These are phyloP conservation scores for Philopotamus ludificatus DNA, from an alignment of 1,140 invertebrate species.

Conservation along the genomic window DNA sequence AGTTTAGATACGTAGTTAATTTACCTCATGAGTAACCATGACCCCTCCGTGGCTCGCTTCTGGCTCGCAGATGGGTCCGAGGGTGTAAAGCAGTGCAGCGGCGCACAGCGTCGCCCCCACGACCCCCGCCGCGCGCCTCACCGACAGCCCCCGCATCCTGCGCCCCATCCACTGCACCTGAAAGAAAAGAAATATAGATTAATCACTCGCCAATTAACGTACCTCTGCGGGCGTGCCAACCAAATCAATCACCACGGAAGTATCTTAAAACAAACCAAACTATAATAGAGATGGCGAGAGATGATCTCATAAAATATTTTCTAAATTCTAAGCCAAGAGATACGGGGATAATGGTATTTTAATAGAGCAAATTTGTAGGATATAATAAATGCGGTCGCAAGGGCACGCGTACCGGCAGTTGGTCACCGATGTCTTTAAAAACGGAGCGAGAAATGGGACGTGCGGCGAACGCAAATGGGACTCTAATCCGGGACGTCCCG, in stretches of 20 bases:
- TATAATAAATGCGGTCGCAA: background rate
- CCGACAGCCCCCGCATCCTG: slow-evolving; percentile 34
- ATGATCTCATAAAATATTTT: no score
- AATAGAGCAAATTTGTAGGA: no score
- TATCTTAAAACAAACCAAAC: no score
- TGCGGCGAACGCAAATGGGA: background rate
- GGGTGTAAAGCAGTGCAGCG: slow-evolving; percentile 27
- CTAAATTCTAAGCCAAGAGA: no score
- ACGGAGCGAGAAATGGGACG: background rate
- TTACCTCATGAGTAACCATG: slow-evolving; percentile 37
- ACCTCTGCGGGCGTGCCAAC: no score
- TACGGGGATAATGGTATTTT: no score
- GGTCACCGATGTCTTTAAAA: background rate
- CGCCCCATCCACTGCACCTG: slow-evolving; percentile 29
- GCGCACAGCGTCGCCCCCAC: slow-evolving; percentile 15
- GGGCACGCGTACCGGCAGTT: background rate
- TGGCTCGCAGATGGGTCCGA: slow-evolving; percentile 21
- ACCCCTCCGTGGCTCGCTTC: slow-evolving; percentile 10
- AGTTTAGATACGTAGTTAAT: no score
- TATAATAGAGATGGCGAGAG: no score
- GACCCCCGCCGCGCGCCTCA: slow-evolving; percentile 18
- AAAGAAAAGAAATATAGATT: slow-evolving; percentile 13
- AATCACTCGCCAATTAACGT: background rate
- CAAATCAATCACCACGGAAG: no score
- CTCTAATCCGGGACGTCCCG: background rate